Evolutionary conservation across 1,140 invertebrate species (phyloP), one percentile per base, ranked within the genome.

Genomic region (Drosophila arawakana): DNA sequence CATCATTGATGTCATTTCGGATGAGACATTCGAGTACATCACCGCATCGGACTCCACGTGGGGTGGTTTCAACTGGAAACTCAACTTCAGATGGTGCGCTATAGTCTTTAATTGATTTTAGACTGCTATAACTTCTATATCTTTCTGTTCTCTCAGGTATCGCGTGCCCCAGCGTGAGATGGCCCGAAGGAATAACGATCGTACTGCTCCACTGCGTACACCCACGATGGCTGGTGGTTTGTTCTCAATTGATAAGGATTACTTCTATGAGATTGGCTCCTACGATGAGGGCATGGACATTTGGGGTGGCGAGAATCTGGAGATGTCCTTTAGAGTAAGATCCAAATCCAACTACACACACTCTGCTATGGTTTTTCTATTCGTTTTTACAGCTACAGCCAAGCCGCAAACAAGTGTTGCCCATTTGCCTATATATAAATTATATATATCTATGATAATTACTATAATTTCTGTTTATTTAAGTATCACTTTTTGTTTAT

Each of bases 261-360:
- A 99, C 93, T 99, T 99, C 94, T 98, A 98, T 92, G 96, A 98
- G 94, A 94, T 99, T 65, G 99, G 99, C 13, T 96, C 97, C 30
- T 99, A 99, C 92, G 99, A 99, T 93, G 96, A 98, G 93, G 98
- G 98, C 79, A 99, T 99, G 98, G 98, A 99, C 92, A 99, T 99
- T 78, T 99, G 98, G 99, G 99, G 98, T 35, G 99, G 98, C 66
- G 98, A 99, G 93, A 99, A 99, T 94, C 94, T 99, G 39, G 99
- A 99, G 94, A 99, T 99, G 97, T 99, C 98, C 73, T 99, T 99
- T 93, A 95, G 98, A 95, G 98, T 99, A 95, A 95, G 94, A 93
- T 30, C 25, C 70, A 71, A 78, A 65, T 43, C 37, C 76, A 63
- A 66, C 8, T 66, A 25, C 37, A 65, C 35, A 63, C 58, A 66